Evolutionary conservation across 1,140 invertebrate species (phyloP).

Genomic region (Eumaeus atala): DNA sequence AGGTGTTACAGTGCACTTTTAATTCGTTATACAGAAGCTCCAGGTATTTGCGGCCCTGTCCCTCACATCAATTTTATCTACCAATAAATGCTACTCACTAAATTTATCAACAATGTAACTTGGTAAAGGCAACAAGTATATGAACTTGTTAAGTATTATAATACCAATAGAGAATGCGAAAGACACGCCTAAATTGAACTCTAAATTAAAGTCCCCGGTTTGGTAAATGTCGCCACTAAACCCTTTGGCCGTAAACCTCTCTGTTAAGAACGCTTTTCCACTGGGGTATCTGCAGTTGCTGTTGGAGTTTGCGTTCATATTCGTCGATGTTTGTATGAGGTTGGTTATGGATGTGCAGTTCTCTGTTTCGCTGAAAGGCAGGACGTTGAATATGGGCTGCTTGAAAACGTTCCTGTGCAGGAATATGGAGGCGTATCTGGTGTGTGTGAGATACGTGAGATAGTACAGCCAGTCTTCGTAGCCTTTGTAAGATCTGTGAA

Average conservation of each 20-base stretch:
- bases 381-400: slow-evolving; percentile 66
- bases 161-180: slow-evolving; percentile 88
- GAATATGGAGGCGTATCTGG: slow-evolving; percentile 83
- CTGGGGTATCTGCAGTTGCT: slow-evolving; percentile 81
- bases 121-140: slow-evolving; percentile 90
- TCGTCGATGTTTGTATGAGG: slow-evolving; percentile 69
- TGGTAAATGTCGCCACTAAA: slow-evolving; percentile 75
- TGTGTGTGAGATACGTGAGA: slow-evolving; percentile 84
- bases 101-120: slow-evolving; percentile 93
- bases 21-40: too few relatives aligned
- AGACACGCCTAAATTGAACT: slow-evolving; percentile 87
- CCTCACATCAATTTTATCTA: too few relatives aligned
- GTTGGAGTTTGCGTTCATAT: slow-evolving; percentile 67
- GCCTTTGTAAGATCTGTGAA: slow-evolving; percentile 78
- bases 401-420: slow-evolving; percentile 81
- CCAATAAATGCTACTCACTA: slow-evolving; percentile 70
- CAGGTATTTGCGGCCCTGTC: too few relatives aligned
- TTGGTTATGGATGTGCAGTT: slow-evolving; percentile 74
- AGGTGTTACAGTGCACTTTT: too few relatives aligned
- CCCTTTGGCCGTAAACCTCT: slow-evolving; percentile 80
- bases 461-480: slow-evolving; percentile 87
- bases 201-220: slow-evolving; percentile 79
- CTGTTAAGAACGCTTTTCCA: slow-evolving; percentile 82
- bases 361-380: slow-evolving; percentile 66
- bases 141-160: slow-evolving; percentile 86